These are phyloP conservation scores for Andrena bicolor DNA, from an alignment of 2,888 invertebrate genomes.

Conservation along the genomic window DNA sequence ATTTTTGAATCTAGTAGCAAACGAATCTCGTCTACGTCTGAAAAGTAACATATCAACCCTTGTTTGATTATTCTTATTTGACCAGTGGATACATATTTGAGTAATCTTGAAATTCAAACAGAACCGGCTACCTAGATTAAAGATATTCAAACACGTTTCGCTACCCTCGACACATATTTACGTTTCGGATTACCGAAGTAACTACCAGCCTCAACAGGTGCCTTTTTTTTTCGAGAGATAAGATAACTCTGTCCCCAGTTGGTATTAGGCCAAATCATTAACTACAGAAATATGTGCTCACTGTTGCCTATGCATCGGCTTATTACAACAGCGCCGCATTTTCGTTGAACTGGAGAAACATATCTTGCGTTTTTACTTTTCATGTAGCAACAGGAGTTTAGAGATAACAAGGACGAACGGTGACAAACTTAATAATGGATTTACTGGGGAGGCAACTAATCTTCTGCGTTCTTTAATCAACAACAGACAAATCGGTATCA, in stretches of 20 bases:
- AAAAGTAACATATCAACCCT: background rate
- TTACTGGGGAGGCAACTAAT: constrained; percentile 90
- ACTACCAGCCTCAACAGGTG: constrained; percentile 31
- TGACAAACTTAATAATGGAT: constrained; percentile 82
- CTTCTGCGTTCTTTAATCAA: constrained; percentile 91
- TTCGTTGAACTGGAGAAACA: constrained; percentile 4
- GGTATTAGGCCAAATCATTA: constrained; percentile 30
- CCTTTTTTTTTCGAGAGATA: constrained; percentile 46
- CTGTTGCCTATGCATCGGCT: background rate
- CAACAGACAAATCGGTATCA: constrained; percentile 91
- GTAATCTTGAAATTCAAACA: background rate
- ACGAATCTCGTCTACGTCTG: background rate
- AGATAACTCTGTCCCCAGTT: constrained; percentile 46
- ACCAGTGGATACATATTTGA: constrained; percentile 4
- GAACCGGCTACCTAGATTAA: constrained; percentile 2
- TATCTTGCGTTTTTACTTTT: constrained; percentile 29
- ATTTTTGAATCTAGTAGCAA: background rate
- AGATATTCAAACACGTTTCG: constrained; percentile 14
- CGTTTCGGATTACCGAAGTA: constrained; percentile 40
- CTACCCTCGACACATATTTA: constrained; percentile 40
- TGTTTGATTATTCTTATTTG: constrained; percentile 1
- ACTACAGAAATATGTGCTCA: constrained; percentile 15
- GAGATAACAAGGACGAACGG: constrained; percentile 84
- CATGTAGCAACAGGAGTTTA: constrained; percentile 81
- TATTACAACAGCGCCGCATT: background rate